Conservation (phyloP, 1,140 invertebrate genomes). For the Cydia splendana region DNA sequence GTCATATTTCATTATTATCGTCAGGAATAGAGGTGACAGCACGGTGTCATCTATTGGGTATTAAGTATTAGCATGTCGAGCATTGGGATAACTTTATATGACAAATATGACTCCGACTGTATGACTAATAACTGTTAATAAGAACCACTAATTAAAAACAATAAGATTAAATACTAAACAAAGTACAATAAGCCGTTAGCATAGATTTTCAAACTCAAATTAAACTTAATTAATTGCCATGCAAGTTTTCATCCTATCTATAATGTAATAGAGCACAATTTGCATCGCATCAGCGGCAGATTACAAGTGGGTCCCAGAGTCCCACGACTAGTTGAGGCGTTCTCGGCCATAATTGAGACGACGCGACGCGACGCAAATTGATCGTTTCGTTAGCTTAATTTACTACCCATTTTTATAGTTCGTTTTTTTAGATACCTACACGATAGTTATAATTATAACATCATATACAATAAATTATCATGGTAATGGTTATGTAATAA, state of each 20-base stretch:
- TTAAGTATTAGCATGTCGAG: no score
- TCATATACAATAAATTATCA: no score
- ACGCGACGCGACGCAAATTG: conserved; percentile 22
- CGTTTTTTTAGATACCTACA: no score
- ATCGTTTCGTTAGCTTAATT: conserved; percentile 20
- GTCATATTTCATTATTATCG: no score
- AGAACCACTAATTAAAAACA: not conserved
- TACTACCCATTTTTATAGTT: conserved; percentile 7
- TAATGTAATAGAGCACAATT: conserved; percentile 9
- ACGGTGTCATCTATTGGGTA: no score
- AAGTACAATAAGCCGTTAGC: conserved; percentile 8
- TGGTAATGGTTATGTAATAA: no score
- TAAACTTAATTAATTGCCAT: not conserved
- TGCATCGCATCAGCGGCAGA: conserved; percentile 8
- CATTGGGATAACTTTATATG: no score
- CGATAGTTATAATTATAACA: no score
- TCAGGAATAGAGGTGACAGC: no score
- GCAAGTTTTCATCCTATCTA: not conserved
- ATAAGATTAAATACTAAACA: conserved; percentile 10
- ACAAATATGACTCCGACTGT: no score
- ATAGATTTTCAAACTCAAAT: conserved; percentile 8
- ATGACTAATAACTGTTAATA: no score
- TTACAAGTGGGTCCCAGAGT: conserved; percentile 23
- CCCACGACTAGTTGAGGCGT: conserved; percentile 24
- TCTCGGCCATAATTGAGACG: conserved; percentile 25